phyloP scores from a whole-genome alignment of 2,888 invertebrate genomes.

The Drosophila ustulata region DNA sequence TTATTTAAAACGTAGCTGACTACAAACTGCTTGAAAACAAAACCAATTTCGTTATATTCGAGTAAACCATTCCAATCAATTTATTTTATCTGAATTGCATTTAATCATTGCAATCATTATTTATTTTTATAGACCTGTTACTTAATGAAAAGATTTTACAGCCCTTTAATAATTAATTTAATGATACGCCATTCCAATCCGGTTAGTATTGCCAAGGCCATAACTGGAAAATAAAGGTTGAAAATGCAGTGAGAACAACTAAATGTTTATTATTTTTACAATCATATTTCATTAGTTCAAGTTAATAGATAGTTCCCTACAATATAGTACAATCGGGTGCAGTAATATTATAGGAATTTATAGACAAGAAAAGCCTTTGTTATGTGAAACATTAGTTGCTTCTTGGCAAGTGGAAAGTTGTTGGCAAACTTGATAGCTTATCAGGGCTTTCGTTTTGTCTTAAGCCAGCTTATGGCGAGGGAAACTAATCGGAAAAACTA shows the following conservation, averaged over 20 bases:
- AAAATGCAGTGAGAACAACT: not conserved
- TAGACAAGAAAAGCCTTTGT: not conserved
- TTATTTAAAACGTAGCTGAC: not conserved
- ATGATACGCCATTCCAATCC: not conserved
- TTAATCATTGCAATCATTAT: not conserved
- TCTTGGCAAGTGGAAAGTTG: conserved; percentile 6
- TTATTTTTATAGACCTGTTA: not conserved
- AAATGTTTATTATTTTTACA: not conserved
- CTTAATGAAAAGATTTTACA: not conserved
- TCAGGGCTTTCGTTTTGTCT: conserved; percentile 10
- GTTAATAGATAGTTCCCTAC: not conserved
- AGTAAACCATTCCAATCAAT: no score
- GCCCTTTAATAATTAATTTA: not conserved
- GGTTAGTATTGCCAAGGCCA: not conserved
- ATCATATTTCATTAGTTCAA: not conserved
- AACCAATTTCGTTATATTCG: not conserved
- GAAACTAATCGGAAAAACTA: conserved; percentile 24
- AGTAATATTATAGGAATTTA: not conserved
- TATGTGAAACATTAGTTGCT: not conserved
- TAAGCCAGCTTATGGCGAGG: not conserved
- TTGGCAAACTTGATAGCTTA: not conserved
- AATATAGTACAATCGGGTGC: no score
- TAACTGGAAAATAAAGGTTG: not conserved
- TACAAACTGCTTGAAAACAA: no score
- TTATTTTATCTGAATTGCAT: not conserved